These are phyloP conservation scores for Philopotamus ludificatus DNA, from an alignment of 1,140 invertebrate genomes.

Conservation along the genomic window DNA sequence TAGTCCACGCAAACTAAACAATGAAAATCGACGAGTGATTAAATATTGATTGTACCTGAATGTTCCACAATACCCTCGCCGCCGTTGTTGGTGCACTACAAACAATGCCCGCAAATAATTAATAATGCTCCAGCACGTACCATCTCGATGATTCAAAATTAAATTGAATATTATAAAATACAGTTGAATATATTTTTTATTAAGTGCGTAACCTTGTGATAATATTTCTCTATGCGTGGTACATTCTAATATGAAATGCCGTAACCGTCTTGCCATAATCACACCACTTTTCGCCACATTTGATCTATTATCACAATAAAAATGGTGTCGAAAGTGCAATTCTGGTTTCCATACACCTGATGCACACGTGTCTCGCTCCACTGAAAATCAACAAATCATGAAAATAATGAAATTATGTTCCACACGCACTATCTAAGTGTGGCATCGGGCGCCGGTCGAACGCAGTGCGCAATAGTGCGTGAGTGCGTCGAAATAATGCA, in stretches of 20 bases:
- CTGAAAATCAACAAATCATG: conserved; percentile 10
- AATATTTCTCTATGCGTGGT: no score
- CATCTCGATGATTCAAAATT: no score
- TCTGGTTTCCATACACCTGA: neutral
- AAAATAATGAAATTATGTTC: neutral
- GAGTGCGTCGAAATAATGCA: conserved; percentile 23
- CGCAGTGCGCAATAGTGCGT: conserved; percentile 24
- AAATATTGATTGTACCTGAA: conserved; percentile 17
- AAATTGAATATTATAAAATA: no score
- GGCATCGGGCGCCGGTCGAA: neutral
- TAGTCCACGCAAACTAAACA: conserved; percentile 30
- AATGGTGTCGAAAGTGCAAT: no score
- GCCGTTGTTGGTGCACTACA: conserved; percentile 6
- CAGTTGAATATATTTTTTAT: no score
- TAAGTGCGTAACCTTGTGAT: no score
- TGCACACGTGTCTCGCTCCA: neutral
- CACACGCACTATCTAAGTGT: neutral
- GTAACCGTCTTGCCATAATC: no score
- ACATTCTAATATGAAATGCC: no score
- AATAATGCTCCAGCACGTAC: no score
- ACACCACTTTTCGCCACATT: no score
- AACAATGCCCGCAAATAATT: no score
- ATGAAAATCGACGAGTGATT: conserved; percentile 22
- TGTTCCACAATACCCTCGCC: neutral
- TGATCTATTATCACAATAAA: no score